These are phyloP conservation scores for Harlomillsia oculata DNA, from an alignment of 1,140 invertebrate genomes.

Conservation along the genomic window DNA sequence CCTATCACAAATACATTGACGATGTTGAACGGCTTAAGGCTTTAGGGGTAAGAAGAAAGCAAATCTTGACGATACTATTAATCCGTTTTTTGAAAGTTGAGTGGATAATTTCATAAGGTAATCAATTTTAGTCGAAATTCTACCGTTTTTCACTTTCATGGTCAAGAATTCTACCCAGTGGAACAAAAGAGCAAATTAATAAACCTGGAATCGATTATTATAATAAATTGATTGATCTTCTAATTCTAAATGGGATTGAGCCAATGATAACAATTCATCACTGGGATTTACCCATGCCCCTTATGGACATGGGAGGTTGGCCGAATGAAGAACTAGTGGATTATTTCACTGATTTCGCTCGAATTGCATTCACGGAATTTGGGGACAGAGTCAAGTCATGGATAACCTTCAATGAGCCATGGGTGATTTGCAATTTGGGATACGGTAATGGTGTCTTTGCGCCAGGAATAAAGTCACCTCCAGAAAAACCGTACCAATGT, in stretches of 20 bases:
- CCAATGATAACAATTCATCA: constrained; percentile 40
- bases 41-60: constrained; percentile 37
- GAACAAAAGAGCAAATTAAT: constrained; percentile 33
- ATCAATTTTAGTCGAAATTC: constrained; percentile 34
- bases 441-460: background rate
- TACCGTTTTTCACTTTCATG: constrained; percentile 38
- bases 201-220: constrained; percentile 39
- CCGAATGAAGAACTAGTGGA: constrained; percentile 25
- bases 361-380: constrained; percentile 24
- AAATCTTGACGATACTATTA: background rate
- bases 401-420: constrained; percentile 37
- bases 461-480: background rate
- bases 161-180: constrained; percentile 38
- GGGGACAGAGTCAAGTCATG: constrained; percentile 36
- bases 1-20: constrained; percentile 34
- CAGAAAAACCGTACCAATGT: constrained; percentile 15
- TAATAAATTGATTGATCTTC: constrained; percentile 34
- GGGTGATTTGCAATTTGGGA: constrained; percentile 1
- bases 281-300: constrained; percentile 43
- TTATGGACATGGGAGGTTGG: constrained; percentile 34
- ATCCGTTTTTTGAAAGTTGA: no score
- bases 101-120: constrained; percentile 34
- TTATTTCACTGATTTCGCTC: constrained; percentile 32
- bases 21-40: constrained; percentile 32
- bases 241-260: constrained; percentile 31